These are phyloP conservation scores for Procambarus virginalis DNA, from an alignment of 1,140 invertebrate genomes.

Conservation along the genomic window DNA sequence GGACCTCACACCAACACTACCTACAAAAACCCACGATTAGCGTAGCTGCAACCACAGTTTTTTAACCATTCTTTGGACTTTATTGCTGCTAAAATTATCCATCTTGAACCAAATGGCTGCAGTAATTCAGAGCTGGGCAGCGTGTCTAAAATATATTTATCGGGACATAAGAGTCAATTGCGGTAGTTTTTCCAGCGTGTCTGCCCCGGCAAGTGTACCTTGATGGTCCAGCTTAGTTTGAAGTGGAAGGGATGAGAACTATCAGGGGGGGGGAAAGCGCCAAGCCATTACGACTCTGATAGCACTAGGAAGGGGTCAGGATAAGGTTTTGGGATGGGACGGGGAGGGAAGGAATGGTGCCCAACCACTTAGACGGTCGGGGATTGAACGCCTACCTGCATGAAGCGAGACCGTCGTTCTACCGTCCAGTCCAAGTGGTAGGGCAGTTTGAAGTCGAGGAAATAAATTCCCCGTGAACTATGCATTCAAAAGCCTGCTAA, in stretches of 20 bases:
- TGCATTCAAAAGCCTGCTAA: background rate
- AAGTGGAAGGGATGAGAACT: background rate
- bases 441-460: background rate
- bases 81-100: background rate
- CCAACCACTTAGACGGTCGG: no score
- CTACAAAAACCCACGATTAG: background rate
- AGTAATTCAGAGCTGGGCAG: background rate
- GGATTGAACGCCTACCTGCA: no score
- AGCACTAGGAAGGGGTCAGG: no score
- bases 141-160: constrained; percentile 14
- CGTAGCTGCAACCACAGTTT: background rate
- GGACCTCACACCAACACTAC: background rate
- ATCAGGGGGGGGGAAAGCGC: no score
- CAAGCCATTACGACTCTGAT: no score
- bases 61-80: background rate
- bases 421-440: no score
- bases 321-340: no score
- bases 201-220: background rate
- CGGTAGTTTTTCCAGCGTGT: background rate
- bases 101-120: background rate
- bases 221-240: background rate
- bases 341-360: no score
- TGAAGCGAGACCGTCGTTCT: no score
- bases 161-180: background rate
- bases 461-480: background rate